Percentiles rank a stretch among this genome's conserved stretches.
These are phyloP conservation scores for Haliclona indistincta DNA, from an alignment of 37 sponge, comb jelly and placozoan species.

Conservation along the genomic window DNA sequence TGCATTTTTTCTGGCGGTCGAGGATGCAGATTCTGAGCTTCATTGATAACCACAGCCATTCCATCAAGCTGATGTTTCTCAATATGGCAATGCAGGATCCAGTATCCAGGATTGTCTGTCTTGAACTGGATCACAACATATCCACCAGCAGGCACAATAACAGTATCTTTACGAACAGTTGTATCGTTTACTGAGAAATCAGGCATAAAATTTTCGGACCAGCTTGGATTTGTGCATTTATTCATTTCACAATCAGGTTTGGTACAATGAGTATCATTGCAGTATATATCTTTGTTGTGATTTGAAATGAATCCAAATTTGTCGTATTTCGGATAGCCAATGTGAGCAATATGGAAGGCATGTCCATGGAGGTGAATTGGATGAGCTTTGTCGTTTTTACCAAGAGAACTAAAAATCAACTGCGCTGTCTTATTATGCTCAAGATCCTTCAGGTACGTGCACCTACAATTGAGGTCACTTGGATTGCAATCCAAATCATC, in stretches of 20 bases:
- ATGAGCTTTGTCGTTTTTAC: constrained; percentile 31
- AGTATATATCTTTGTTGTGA: neutral
- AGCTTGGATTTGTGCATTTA: no score
- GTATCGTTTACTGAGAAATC: neutral
- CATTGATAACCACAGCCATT: constrained; percentile 74
- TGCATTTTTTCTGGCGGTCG: constrained; percentile 25
- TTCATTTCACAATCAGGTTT: neutral
- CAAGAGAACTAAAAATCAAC: neutral
- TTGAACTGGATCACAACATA: constrained; percentile 74
- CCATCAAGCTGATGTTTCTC: constrained; percentile 79
- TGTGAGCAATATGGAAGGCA: constrained; percentile 53
- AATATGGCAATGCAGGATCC: constrained; percentile 94
- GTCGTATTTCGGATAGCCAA: constrained; percentile 45
- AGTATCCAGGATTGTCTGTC: constrained; percentile 88
- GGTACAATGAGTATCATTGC: neutral
- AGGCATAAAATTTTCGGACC: no score
- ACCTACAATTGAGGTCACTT: neutral
- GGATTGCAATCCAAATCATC: no score
- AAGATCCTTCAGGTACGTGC: neutral
- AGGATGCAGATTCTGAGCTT: constrained; percentile 11
- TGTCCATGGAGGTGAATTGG: constrained; percentile 85
- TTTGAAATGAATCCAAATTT: neutral
- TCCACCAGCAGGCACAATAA: constrained; percentile 86
- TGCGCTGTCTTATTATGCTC: neutral
- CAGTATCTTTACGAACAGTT: constrained; percentile 76